Conservation (phyloP, 2,888 invertebrate genomes). For the Lottia gigantea region DNA sequence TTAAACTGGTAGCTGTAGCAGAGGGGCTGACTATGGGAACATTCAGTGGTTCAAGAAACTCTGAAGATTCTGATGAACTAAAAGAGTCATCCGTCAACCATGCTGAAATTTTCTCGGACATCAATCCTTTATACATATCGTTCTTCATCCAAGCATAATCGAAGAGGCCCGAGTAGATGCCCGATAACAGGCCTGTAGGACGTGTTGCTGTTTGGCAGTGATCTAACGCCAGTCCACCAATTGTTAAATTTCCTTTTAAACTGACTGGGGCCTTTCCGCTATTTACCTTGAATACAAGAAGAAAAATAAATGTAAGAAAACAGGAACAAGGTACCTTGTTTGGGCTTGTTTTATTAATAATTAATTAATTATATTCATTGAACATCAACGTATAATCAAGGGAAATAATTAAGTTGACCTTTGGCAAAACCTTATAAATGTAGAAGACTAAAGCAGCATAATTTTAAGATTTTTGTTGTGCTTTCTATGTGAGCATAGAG, state of each 20-base stretch:
- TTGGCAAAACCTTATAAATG: no score
- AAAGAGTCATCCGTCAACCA: slow-evolving; percentile 55
- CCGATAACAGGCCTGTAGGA: slow-evolving; percentile 47
- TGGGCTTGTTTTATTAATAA: no score
- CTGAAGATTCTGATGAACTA: slow-evolving; percentile 41
- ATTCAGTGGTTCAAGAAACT: slow-evolving; percentile 61
- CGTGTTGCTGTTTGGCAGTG: slow-evolving; percentile 51
- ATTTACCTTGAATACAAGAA: slow-evolving; percentile 16
- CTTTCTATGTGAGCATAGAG: no score
- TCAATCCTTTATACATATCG: slow-evolving; percentile 10
- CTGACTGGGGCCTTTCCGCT: slow-evolving; percentile 39
- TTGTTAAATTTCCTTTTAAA: slow-evolving; percentile 39
- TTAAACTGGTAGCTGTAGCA: slow-evolving; percentile 44
- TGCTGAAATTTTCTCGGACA: slow-evolving; percentile 35
- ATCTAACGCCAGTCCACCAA: slow-evolving; percentile 55
- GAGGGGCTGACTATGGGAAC: slow-evolving; percentile 70
- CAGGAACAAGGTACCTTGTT: slow-evolving; percentile 3
- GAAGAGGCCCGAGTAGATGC: slow-evolving; percentile 48
- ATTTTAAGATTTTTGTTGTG: no score
- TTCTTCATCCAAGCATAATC: slow-evolving; percentile 15
- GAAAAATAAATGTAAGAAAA: not conserved
- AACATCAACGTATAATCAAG: no score
- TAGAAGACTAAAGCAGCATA: no score
- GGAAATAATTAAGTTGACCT: no score
- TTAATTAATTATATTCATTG: no score